Evolutionary conservation across 2,888 invertebrate species (phyloP).

Genomic region (Pilophorus perplexus): DNA sequence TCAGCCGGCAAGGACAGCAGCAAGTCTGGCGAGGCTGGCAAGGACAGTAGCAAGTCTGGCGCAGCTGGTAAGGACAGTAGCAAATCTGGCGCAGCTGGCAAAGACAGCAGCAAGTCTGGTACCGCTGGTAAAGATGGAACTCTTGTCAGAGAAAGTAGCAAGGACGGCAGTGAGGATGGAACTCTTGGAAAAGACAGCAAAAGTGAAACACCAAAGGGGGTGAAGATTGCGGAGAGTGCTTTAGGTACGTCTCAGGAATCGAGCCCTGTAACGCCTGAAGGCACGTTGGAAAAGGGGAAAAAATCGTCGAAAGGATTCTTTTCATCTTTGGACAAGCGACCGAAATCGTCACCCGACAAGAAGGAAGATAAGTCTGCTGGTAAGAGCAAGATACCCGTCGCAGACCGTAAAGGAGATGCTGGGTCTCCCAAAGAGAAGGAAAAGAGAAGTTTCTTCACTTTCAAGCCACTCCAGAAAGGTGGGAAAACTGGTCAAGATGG

Average conservation of each 20-base stretch:
- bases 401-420: not conserved
- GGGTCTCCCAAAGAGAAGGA: slow-evolving; percentile 9
- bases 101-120: not conserved
- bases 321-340: slow-evolving; percentile 18
- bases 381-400: slow-evolving; percentile 8
- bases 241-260: too few species aligned
- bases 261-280: too few species aligned
- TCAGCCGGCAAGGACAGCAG: not conserved
- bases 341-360: slow-evolving; percentile 23
- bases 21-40: not conserved
- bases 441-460: slow-evolving; percentile 17
- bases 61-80: not conserved
- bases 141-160: slow-evolving; percentile 52
- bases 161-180: slow-evolving; percentile 54
- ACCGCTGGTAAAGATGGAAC: too few species aligned
- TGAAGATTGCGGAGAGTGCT: slow-evolving; percentile 15
- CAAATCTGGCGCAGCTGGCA: not conserved
- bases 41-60: not conserved
- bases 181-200: not conserved
- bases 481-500: not conserved
- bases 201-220: slow-evolving; percentile 15
- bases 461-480: too few species aligned
- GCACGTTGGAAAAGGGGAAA: too few species aligned
- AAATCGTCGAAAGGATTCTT: slow-evolving; percentile 21
- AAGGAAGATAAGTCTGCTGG: slow-evolving; percentile 30